Percentiles rank a stretch among this genome's conserved stretches.
phyloP scores from a whole-genome alignment of 2,888 invertebrate genomes.

The Caenorhabditis sulstoni region DNA sequence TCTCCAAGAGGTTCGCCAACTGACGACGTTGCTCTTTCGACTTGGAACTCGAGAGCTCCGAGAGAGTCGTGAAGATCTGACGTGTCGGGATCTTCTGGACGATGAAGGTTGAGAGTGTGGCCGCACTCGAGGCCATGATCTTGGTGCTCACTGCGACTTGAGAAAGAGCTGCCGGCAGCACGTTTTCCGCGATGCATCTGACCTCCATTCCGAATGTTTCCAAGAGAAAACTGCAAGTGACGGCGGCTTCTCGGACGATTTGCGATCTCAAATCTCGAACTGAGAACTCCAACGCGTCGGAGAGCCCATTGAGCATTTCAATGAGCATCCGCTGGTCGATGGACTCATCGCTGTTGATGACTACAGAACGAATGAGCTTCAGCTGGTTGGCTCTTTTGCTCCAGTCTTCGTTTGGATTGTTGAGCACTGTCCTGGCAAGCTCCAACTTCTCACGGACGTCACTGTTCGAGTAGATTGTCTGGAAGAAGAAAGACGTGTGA shows the following conservation, averaged over 20 bases:
- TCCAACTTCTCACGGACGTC: conserved; percentile 47
- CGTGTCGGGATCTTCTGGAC: conserved; percentile 51
- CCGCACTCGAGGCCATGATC: conserved; percentile 51
- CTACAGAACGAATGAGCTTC: conserved; percentile 44
- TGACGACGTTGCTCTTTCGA: conserved; percentile 49
- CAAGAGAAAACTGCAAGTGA: conserved; percentile 51
- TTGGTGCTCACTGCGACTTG: conserved; percentile 42
- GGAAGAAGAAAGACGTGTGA: conserved; percentile 2
- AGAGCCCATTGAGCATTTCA: conserved; percentile 16
- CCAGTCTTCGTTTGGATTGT: conserved; percentile 55
- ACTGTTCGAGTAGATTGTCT: conserved; percentile 43
- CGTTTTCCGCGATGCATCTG: conserved; percentile 30
- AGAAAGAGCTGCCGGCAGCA: conserved; percentile 34
- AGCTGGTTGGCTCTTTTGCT: conserved; percentile 51
- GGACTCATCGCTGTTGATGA: conserved; percentile 31
- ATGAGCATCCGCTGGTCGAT: conserved; percentile 39
- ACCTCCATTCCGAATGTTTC: conserved; percentile 51
- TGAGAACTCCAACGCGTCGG: conserved; percentile 48
- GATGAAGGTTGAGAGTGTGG: conserved; percentile 46
- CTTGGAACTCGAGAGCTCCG: conserved; percentile 20
- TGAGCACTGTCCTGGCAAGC: conserved; percentile 25
- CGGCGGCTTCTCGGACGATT: conserved; percentile 50
- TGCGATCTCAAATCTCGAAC: conserved; percentile 49
- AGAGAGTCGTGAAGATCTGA: conserved; percentile 43
- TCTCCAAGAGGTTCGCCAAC: conserved; percentile 28